Base-by-base conservation (phyloP, 2,797 vertebrate species). In the Mionectes olivaceus region DNA sequence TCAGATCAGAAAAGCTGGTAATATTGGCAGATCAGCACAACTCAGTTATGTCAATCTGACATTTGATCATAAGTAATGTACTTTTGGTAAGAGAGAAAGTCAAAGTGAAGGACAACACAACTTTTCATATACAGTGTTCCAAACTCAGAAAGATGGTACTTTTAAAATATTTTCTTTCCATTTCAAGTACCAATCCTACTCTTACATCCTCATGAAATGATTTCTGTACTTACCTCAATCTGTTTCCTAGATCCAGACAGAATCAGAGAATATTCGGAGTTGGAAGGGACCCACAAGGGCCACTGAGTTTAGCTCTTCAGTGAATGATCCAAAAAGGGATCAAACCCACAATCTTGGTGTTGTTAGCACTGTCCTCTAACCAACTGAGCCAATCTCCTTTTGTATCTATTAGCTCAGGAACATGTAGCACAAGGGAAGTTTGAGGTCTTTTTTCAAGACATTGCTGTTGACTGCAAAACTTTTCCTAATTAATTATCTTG, bases 1-100 rank as follows among this genome's bases (percentile, higher is more conserved):
- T 97, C 91, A 95, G 57, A 94, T 96, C 85, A 95, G 89, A 87
- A 94, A 96, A 94, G 88, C 78, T 93, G 74, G 60, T 78, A 78
- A 87, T 96, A 97, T 89, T 87, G 81, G 83, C 84, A 92, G 95
- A 93, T 94, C 78, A 95, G 75, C 74, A 88, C 80, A 92, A 92
- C 64, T 92, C 77, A 77, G 80, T 83, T 85, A 70, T 91, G 83
- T 90, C 70, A 83, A 91, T 92, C 95, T 96, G 91, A 82, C 89
- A 46, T 87, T 86, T 94, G 94, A 95, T 96, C 93, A 90, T 64
- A 96, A 87, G 70, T 53, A 92, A 64, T 95, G 69, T 74, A 82
- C 93, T 92, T 93, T 89, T 69, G 50, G 37, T 89, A 94, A 82
- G 43, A 82, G 41, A 47, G n/a, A 87, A 95, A 97, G 87, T 96